Percentiles rank a stretch among this genome's conserved stretches.
These are phyloP conservation scores for Micrasema minimum DNA, from an alignment of 1,140 invertebrate species.

Conservation along the genomic window DNA sequence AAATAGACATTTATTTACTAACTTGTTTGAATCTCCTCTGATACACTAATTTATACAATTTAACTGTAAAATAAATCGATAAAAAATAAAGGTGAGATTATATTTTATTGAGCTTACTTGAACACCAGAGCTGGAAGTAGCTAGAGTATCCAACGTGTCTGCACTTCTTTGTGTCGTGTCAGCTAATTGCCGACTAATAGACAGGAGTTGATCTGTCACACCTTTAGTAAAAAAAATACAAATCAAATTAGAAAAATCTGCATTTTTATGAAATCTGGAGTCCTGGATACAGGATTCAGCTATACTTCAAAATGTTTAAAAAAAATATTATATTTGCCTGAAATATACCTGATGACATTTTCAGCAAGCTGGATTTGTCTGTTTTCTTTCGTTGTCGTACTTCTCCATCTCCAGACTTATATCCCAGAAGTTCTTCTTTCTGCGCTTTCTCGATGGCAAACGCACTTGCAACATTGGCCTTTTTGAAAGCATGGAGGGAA, in stretches of 20 bases:
- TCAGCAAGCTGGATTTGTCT: conserved; percentile 73
- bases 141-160: conserved; percentile 83
- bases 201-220: conserved; percentile 85
- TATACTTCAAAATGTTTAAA: too few relatives aligned
- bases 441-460: conserved; percentile 79
- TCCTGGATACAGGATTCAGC: too few relatives aligned
- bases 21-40: too few relatives aligned
- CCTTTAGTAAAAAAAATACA: conserved; percentile 57
- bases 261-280: too few relatives aligned
- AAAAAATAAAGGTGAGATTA: too few relatives aligned
- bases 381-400: conserved; percentile 72
- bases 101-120: too few relatives aligned
- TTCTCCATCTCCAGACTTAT: conserved; percentile 68
- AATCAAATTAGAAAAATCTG: neutral
- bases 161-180: conserved; percentile 89
- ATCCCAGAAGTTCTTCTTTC: conserved; percentile 75
- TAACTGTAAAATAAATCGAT: too few relatives aligned
- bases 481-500: conserved; percentile 78
- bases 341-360: conserved; percentile 68
- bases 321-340: too few relatives aligned
- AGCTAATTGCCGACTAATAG: conserved; percentile 85
- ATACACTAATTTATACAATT: too few relatives aligned
- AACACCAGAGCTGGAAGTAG: conserved; percentile 73
- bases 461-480: conserved; percentile 79
- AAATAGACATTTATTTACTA: too few relatives aligned